Percentiles rank a stretch among this genome's conserved stretches.
phyloP scores from a whole-genome alignment of 2,113 vertebrate genomes.

The Pithys albifrons region DNA sequence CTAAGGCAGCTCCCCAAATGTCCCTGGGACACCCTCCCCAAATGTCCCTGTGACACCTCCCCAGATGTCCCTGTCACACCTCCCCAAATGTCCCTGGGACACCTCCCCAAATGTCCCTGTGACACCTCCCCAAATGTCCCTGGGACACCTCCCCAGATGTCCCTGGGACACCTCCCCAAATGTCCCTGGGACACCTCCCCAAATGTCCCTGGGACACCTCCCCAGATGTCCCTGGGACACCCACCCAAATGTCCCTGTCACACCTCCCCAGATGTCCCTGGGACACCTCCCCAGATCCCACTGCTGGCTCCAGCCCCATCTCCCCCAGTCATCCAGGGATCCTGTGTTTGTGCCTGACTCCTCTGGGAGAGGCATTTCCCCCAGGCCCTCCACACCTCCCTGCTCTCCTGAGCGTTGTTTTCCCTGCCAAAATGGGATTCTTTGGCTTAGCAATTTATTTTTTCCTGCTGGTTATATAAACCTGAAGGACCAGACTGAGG shows the following conservation, averaged over 20 bases:
- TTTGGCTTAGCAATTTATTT: not conserved
- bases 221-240: no score
- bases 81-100: not conserved
- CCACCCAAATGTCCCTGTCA: no score
- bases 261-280: no score
- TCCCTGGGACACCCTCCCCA: no score
- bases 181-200: not conserved
- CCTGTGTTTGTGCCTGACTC: fast-evolving
- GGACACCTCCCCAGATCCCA: not conserved
- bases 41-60: no score
- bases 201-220: not conserved
- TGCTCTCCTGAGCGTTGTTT: not conserved
- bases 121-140: no score
- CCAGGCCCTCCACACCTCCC: not conserved
- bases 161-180: not conserved
- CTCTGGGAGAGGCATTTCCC: not conserved
- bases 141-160: no score
- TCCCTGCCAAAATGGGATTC: not conserved
- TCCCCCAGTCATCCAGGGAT: fast-evolving
- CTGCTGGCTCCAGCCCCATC: not conserved
- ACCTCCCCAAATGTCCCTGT: not conserved
- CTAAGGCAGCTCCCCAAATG: not conserved
- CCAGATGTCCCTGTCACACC: no score
- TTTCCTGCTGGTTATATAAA: not conserved
- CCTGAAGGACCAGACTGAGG: not conserved